These are phyloP conservation scores for Odiellus spinosus DNA, from an alignment of 2,888 invertebrate species.

Conservation along the genomic window DNA sequence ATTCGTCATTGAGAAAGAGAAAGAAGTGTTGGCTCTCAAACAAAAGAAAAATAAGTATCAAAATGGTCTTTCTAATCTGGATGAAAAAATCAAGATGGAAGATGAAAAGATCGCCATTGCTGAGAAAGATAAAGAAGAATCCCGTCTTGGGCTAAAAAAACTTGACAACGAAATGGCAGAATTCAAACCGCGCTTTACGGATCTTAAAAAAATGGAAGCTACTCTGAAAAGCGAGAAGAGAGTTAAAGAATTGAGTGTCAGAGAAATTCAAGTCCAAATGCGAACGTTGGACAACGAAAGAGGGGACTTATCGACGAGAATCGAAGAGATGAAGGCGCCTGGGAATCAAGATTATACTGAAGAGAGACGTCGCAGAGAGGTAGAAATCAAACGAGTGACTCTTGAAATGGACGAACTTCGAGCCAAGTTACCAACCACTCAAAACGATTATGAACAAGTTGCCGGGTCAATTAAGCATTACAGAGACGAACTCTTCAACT, in stretches of 20 bases:
- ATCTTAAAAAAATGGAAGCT: too few relatives aligned
- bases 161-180: not conserved
- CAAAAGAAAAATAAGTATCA: slow-evolving; percentile 21
- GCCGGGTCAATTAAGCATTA: not conserved
- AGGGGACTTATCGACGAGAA: slow-evolving; percentile 20
- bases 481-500: not conserved
- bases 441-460: not conserved
- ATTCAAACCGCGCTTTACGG: too few relatives aligned
- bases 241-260: too few relatives aligned
- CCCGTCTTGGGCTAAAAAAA: slow-evolving; percentile 14
- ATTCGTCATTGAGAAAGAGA: slow-evolving; percentile 30
- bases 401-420: slow-evolving; percentile 10
- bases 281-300: slow-evolving; percentile 18
- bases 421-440: not conserved
- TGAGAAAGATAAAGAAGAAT: slow-evolving; percentile 22
- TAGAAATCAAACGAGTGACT: slow-evolving; percentile 22
- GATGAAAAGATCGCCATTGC: slow-evolving; percentile 21
- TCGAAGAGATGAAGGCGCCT: too few relatives aligned
- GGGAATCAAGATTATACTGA: not conserved
- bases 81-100: slow-evolving; percentile 29
- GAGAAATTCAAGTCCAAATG: too few relatives aligned
- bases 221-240: too few relatives aligned
- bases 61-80: not conserved
- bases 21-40: slow-evolving; percentile 22
- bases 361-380: slow-evolving; percentile 19